phyloP scores from a whole-genome alignment of 2,888 invertebrate species.

The Caenorhabditis doughertyi region DNA sequence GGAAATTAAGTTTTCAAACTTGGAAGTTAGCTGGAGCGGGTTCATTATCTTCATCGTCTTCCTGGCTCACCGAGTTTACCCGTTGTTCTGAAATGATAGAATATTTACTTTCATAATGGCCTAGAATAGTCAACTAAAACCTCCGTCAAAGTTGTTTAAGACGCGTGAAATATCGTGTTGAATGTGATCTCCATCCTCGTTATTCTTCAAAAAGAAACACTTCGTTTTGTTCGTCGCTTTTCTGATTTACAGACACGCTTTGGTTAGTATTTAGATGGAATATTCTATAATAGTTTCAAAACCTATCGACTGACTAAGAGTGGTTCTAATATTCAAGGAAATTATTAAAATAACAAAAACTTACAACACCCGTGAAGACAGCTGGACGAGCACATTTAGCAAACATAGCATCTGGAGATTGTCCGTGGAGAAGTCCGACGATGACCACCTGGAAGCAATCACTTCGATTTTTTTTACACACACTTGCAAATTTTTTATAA shows the following conservation, averaged over 20 bases:
- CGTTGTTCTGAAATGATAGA: conserved; percentile 17
- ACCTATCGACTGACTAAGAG: conserved; percentile 1
- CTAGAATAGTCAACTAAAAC: conserved; percentile 28
- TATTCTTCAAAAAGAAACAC: conserved; percentile 31
- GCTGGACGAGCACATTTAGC: conserved; percentile 66
- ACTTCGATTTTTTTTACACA: not conserved
- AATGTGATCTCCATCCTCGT: conserved; percentile 47
- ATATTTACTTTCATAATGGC: not conserved
- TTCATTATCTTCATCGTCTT: conserved; percentile 47
- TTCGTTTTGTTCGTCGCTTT: conserved; percentile 36
- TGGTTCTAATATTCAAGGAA: not conserved
- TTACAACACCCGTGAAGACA: conserved; percentile 54
- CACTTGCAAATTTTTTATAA: not conserved
- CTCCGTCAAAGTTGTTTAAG: conserved; percentile 50
- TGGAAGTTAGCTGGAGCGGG: conserved; percentile 54
- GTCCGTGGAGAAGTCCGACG: conserved; percentile 75
- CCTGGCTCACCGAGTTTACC: conserved; percentile 14
- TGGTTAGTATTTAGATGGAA: conserved; percentile 28
- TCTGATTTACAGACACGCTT: conserved; percentile 33
- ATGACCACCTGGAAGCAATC: conserved; percentile 74
- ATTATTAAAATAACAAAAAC: conserved; percentile 11
- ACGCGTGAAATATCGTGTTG: conserved; percentile 47
- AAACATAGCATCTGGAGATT: conserved; percentile 60
- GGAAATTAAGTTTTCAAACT: conserved; percentile 25
- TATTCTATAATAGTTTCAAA: conserved; percentile 1